Percentiles rank a stretch among this genome's conserved stretches.
Evolutionary conservation across 2,797 vertebrate genomes (phyloP).

Genomic region (Cichlasoma orientale): DNA sequence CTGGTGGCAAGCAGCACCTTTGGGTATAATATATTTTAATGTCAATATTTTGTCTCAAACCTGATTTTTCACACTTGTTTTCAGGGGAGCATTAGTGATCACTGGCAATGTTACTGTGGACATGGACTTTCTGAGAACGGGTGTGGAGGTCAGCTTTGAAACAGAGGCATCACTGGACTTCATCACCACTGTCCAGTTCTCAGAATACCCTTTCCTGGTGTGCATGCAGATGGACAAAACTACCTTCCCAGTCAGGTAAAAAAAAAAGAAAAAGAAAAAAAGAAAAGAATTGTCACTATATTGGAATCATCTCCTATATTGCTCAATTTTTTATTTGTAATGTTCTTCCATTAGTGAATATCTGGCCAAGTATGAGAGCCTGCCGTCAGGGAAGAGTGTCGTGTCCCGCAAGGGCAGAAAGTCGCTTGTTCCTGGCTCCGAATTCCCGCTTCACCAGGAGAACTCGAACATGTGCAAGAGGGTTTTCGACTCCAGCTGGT

Average conservation of each 20-base stretch:
- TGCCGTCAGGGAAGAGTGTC: slow-evolving; percentile 84
- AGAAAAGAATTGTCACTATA: not conserved
- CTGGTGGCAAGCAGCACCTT: not conserved
- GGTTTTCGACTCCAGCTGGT: slow-evolving; percentile 84
- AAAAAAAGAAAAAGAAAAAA: not conserved
- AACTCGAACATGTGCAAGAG: slow-evolving; percentile 97
- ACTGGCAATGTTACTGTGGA: slow-evolving; percentile 88
- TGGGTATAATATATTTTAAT: too few relatives aligned
- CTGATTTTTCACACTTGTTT: not conserved
- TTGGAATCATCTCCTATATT: not conserved
- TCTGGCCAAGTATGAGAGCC: slow-evolving; percentile 86
- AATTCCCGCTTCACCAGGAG: slow-evolving; percentile 95
- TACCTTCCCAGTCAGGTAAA: slow-evolving; percentile 89
- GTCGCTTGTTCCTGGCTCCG: slow-evolving; percentile 82
- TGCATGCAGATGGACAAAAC: slow-evolving; percentile 97
- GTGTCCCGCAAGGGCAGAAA: slow-evolving; percentile 78
- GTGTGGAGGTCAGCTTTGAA: slow-evolving; percentile 89
- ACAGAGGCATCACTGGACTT: slow-evolving; percentile 88
- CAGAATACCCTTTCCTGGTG: slow-evolving; percentile 95
- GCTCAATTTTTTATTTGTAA: not conserved
- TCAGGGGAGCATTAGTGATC: slow-evolving; percentile 85
- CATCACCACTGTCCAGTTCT: slow-evolving; percentile 96
- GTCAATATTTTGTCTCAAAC: too few relatives aligned
- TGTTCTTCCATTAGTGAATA: slow-evolving; percentile 78
- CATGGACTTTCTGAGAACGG: slow-evolving; percentile 87